Evolutionary conservation across 2,888 invertebrate species (phyloP), one percentile per base, ranked within the genome.

Genomic region (Drosophila limbata): DNA sequence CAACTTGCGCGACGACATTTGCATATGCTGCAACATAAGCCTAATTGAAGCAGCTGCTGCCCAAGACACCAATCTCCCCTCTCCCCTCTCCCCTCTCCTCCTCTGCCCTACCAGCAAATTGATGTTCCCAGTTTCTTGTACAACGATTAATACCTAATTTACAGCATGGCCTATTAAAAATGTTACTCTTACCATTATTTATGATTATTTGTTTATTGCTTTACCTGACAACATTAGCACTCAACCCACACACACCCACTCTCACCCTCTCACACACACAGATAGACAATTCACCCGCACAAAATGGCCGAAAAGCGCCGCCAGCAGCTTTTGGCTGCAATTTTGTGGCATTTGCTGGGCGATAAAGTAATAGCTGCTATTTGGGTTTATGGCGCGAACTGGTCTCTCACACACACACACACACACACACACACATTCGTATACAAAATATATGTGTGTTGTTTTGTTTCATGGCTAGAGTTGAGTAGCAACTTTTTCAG

Each of bases 341-440:
- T 88, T 89, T 84, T 88, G 90, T 88, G 84, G 88, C 77, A 71
- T 88, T 88, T 69, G 67, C 73, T 62, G 75, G 73, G 84, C 83
- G 74, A 89, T 85, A 88, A 84, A 84, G 83, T 83, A 89, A 89
- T 85, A 85, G 87, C 86, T 73, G 77, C 72, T 89, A 89, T 88
- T 89, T 79, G 81, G 81, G 88, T 70, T 89, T 80, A 85, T 83
- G 77, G 68, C 68, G 61, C 53, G 52, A 71, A 70, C 67, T 65
- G 72, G 64, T 64, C 63, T 51, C 55, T 33, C 40, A 65, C 33
- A 52, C 48, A 25, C 1, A 40, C 45, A 48, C 53, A 56, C 45
- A 50, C 25, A 50, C 31, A 57, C 39, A 42, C 4, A 25, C 21
- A 50, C 25, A 50, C 31, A 59, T 28, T 11, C 11, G 31, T n/a